Evolutionary conservation across 2,888 invertebrate species (phyloP).

Genomic region (Caradrina kadenii): DNA sequence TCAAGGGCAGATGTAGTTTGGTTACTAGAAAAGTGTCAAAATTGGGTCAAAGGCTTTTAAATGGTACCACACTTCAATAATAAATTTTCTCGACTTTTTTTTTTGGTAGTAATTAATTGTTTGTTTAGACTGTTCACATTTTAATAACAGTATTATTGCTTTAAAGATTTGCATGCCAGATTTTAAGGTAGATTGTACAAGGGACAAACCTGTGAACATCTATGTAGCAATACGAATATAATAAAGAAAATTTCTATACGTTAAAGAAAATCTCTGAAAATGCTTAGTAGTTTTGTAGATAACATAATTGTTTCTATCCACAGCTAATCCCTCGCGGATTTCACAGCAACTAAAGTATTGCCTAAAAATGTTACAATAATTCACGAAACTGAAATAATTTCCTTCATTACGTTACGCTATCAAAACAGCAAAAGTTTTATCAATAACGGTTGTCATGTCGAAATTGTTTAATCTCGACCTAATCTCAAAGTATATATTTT

Average conservation of each 20-base stretch:
- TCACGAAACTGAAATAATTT: constrained; percentile 8
- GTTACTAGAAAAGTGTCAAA: no score
- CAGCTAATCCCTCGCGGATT: background rate
- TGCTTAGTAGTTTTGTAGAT: background rate
- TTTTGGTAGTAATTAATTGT: background rate
- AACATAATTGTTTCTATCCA: background rate
- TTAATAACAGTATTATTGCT: no score
- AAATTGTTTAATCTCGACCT: constrained; percentile 77
- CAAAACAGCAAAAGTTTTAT: constrained; percentile 73
- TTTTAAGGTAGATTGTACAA: no score
- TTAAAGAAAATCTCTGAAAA: no score
- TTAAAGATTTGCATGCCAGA: no score
- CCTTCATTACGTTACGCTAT: constrained; percentile 29
- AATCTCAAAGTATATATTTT: constrained; percentile 74
- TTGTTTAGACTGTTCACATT: background rate
- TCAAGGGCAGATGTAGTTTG: background rate
- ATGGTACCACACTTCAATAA: no score
- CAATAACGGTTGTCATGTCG: constrained; percentile 80
- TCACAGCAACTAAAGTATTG: background rate
- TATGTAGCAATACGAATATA: no score
- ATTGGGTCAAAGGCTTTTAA: no score
- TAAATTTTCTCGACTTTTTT: no score
- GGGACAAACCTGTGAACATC: no score
- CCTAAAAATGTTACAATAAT: background rate
- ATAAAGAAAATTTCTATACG: no score